phyloP scores from a whole-genome alignment of 2,888 invertebrate species.

The Rosalia funebris region DNA sequence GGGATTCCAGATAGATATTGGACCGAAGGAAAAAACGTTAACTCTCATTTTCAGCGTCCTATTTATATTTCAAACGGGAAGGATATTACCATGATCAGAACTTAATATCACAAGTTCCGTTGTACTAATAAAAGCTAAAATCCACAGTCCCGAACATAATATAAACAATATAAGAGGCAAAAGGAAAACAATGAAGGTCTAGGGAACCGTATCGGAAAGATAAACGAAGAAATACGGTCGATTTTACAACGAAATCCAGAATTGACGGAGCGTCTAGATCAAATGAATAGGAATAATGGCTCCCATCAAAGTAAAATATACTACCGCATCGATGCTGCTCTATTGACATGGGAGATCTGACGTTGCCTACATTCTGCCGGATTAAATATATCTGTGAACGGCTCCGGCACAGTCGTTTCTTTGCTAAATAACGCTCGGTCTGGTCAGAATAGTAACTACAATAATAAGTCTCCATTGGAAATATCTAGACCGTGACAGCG shows the following conservation, averaged over 20 bases:
- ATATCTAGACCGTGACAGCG: no score
- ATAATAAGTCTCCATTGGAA: not conserved
- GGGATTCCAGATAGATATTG: no score
- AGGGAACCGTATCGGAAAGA: not conserved
- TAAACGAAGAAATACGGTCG: slow-evolving; percentile 2
- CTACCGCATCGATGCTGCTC: slow-evolving; percentile 13
- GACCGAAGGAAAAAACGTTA: no score
- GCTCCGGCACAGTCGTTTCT: not conserved
- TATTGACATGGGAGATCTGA: slow-evolving; percentile 10
- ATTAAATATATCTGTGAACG: slow-evolving; percentile 11
- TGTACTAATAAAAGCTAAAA: not conserved
- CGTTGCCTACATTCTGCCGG: slow-evolving; percentile 13
- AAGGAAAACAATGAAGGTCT: not conserved
- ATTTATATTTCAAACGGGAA: no score
- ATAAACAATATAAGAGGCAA: not conserved
- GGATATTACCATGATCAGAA: no score
- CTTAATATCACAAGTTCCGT: no score
- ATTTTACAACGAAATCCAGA: slow-evolving; percentile 11
- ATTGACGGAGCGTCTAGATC: slow-evolving; percentile 14
- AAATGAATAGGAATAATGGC: slow-evolving; percentile 21
- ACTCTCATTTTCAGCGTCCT: no score
- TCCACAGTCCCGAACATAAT: not conserved
- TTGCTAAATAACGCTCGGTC: not conserved
- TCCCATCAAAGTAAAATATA: slow-evolving; percentile 16
- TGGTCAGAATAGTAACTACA: no score